phyloP scores from a whole-genome alignment of 2,888 invertebrate genomes.

The Himalopsyche kuldschensis region DNA sequence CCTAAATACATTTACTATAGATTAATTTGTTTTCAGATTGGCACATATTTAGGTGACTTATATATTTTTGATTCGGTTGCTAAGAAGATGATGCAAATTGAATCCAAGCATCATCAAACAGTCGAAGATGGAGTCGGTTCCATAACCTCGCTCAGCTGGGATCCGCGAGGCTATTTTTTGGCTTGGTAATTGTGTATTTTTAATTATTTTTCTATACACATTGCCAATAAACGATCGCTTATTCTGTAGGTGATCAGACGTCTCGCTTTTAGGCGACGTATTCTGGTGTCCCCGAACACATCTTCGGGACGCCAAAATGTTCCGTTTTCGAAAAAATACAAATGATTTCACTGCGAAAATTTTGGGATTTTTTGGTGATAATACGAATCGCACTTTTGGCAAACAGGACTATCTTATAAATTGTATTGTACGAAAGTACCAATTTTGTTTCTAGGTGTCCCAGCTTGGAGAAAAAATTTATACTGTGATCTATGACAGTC shows the following conservation, averaged over 20 bases:
- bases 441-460: no score
- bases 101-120: slow-evolving; percentile 35
- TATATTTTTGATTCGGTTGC: slow-evolving; percentile 17
- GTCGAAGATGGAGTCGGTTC: slow-evolving; percentile 33
- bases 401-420: no score
- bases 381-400: no score
- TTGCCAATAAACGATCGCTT: background rate
- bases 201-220: background rate
- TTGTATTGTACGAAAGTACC: no score
- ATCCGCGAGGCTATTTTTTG: slow-evolving; percentile 40
- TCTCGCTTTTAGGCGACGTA: no score
- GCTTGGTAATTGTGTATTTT: slow-evolving; percentile 25
- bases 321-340: no score
- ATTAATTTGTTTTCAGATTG: slow-evolving; percentile 25
- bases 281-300: no score
- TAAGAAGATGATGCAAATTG: slow-evolving; percentile 11
- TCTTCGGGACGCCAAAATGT: no score
- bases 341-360: no score
- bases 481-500: no score
- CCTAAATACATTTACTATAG: background rate
- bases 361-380: no score
- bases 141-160: slow-evolving; percentile 40
- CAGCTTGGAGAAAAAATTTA: no score
- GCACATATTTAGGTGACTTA: slow-evolving; percentile 22
- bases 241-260: background rate